A percentile compares a stretch with the other conserved stretches of the same genome.
Conservation (phyloP, 2,797 vertebrate species). For the Anguilla marmorata region DNA sequence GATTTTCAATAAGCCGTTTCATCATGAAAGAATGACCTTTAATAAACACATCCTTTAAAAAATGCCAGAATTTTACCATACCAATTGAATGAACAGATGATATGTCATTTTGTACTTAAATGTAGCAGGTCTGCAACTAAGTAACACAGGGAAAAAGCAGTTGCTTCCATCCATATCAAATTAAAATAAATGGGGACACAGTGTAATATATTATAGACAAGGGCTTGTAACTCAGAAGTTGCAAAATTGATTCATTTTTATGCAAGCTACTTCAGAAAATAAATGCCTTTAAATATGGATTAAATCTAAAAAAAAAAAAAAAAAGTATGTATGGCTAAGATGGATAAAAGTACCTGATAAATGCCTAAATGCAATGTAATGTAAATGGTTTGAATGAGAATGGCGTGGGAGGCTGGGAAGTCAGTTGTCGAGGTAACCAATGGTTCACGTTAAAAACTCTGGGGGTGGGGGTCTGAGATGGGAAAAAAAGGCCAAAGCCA, state of each 20-base stretch:
- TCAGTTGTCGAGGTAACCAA: constrained; percentile 13
- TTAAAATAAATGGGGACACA: neutral
- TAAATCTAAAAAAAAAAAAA: too few species aligned
- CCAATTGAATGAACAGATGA: neutral
- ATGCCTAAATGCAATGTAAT: neutral
- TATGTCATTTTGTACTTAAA: neutral
- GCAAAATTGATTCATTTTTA: neutral
- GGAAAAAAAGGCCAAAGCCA: neutral
- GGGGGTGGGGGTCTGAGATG: neutral
- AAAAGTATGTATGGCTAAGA: neutral
- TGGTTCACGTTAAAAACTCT: constrained; percentile 3
- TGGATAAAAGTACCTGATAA: neutral
- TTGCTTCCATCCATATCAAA: neutral
- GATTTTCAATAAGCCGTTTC: neutral
- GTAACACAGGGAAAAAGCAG: neutral
- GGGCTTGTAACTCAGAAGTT: neutral
- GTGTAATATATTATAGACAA: neutral
- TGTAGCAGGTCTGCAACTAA: neutral
- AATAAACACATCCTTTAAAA: neutral
- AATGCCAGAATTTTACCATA: neutral
- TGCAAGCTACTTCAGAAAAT: neutral
- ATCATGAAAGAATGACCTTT: neutral
- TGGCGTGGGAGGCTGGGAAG: neutral
- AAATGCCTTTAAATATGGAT: neutral
- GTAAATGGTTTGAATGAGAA: neutral